A percentile compares a stretch with the other conserved stretches of the same genome.
Conservation (phyloP, 2,888 invertebrate species). For the Gasteruption jaculator region DNA sequence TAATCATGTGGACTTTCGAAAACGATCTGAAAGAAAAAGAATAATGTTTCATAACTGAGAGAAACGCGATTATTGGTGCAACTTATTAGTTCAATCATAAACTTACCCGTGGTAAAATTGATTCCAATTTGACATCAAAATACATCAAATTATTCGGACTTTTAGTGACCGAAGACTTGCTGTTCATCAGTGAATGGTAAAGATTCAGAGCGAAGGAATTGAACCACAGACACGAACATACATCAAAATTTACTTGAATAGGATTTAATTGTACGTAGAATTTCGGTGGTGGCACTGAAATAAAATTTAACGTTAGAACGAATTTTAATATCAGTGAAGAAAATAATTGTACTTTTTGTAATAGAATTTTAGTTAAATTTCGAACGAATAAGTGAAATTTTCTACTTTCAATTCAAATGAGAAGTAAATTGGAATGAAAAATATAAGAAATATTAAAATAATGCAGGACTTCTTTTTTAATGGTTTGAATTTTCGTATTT, state of each 20-base stretch:
- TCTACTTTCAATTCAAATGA: slow-evolving; percentile 3
- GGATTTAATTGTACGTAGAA: slow-evolving; percentile 90
- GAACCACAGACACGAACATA: slow-evolving; percentile 86
- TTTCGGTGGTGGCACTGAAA: slow-evolving; percentile 89
- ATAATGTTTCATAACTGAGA: slow-evolving; percentile 10
- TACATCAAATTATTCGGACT: slow-evolving; percentile 56
- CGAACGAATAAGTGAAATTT: slow-evolving; percentile 5
- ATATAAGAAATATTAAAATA: slow-evolving; percentile 14
- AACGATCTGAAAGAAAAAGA: slow-evolving; percentile 59
- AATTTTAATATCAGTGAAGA: slow-evolving; percentile 11
- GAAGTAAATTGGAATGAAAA: too few species aligned
- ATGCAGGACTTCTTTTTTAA: too few species aligned
- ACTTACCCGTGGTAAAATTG: slow-evolving; percentile 86
- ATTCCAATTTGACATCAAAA: slow-evolving; percentile 84
- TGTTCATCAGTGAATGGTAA: slow-evolving; percentile 65
- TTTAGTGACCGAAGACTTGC: slow-evolving; percentile 38
- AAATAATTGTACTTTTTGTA: neutral
- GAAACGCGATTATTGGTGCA: neutral
- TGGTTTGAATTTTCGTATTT: slow-evolving; percentile 8
- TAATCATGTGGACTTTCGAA: slow-evolving; percentile 74
- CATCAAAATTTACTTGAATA: slow-evolving; percentile 80
- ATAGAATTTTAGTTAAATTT: neutral
- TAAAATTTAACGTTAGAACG: slow-evolving; percentile 15
- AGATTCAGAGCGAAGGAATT: slow-evolving; percentile 90
- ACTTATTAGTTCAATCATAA: slow-evolving; percentile 9